These are phyloP conservation scores for Leucozona laternaria DNA, from an alignment of 2,888 invertebrate species.

Conservation along the genomic window DNA sequence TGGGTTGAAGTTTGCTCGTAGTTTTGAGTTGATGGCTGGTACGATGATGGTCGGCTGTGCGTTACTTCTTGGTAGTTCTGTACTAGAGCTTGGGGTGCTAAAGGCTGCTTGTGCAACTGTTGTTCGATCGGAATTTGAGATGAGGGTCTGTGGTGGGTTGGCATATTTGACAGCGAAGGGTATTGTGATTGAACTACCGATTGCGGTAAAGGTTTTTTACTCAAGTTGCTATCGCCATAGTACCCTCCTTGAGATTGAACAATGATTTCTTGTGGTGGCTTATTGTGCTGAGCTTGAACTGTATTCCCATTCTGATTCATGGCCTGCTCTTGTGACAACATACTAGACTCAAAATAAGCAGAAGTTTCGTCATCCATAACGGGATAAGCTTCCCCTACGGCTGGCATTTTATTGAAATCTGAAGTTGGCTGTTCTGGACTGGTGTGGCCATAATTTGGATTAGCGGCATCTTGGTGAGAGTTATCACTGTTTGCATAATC, in stretches of 20 bases:
- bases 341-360: conserved; percentile 62
- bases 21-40: conserved; percentile 38
- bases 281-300: conserved; percentile 39
- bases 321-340: conserved; percentile 73
- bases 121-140: conserved; percentile 78
- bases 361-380: conserved; percentile 76
- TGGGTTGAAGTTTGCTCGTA: conserved; percentile 38
- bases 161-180: conserved; percentile 23
- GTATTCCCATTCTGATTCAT: conserved; percentile 61
- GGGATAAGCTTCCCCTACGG: conserved; percentile 81
- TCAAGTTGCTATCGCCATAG: conserved; percentile 5
- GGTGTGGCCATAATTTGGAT: conserved; percentile 79
- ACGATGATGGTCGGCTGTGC: conserved; percentile 26
- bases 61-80: conserved; percentile 48
- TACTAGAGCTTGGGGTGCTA: conserved; percentile 3
- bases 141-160: conserved; percentile 21
- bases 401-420: conserved; percentile 82
- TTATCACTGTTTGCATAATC: conserved; percentile 66
- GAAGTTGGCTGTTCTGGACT: conserved; percentile 81
- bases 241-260: conserved; percentile 31
- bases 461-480: conserved; percentile 55
- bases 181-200: conserved; percentile 27
- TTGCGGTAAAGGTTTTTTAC: conserved; percentile 75
- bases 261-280: not conserved
- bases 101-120: conserved; percentile 22